Evolutionary conservation across 2,888 invertebrate species (phyloP), one percentile per base, ranked within the genome.

Genomic region (Itoplectis maculator): DNA sequence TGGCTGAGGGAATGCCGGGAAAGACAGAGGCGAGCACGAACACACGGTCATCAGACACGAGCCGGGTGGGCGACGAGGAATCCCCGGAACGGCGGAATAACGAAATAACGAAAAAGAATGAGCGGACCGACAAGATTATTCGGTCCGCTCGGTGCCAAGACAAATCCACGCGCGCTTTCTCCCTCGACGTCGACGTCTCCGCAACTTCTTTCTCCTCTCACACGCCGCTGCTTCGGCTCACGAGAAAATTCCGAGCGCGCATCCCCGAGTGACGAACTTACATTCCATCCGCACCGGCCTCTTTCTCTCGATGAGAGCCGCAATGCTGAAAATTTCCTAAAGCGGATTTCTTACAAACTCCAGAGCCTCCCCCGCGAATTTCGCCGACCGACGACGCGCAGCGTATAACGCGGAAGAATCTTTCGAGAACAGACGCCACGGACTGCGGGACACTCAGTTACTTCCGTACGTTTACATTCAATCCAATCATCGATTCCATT

Each of bases 91-190:
- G 79, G 72, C 66, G 18, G 77, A 83, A 82, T 79, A 80, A 82
- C 77, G 82, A 82, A 82, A 82, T 84, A 79, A 79, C 79, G 84
- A 80, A 82, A 82, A 82, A 80, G 79, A 84, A 82, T 77, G 79
- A 77, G 73, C 77, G 77, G 47, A 72, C 76, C 61, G 74, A 59
- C 79, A 63, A 81, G 78, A 86, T 86, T 86, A 86, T 78, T 84
- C 85, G 84, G 82, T 85, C 84, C 75, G 75, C 68, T 79, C 82
- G 79, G 72, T 82, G 82, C 82, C 82, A 82, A 82, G 79, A 82
- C 82, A 82, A 82, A 82, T 79, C 82, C 79, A 72, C 68, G 82
- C 45, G 72, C 70, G 15, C 61, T 35, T 45, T 13, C n/a, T 29
- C 42, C 4, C 51, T n/a, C 20, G 54, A 9, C 23, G 20, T 18